phyloP scores from a whole-genome alignment of 2,113 vertebrate genomes.

The Chlamydotis undulata region DNA sequence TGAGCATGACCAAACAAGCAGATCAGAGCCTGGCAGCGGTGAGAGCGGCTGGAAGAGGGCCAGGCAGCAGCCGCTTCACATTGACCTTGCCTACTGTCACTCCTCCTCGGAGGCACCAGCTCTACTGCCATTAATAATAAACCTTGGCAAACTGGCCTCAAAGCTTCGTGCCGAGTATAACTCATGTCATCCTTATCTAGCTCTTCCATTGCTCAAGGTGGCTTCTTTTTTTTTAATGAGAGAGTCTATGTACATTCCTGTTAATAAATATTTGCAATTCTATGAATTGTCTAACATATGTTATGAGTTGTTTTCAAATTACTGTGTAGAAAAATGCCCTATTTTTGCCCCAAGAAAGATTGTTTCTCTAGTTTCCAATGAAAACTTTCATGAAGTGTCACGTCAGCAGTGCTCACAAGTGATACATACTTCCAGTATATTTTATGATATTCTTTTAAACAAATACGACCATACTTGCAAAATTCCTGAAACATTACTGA shows the following conservation, averaged over 20 bases:
- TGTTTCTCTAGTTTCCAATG: neutral
- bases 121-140: neutral
- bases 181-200: neutral
- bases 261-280: neutral
- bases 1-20: accelerated
- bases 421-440: neutral
- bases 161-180: neutral
- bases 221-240: neutral
- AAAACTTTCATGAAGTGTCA: neutral
- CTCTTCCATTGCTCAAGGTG: neutral
- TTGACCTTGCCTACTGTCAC: neutral
- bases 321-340: neutral
- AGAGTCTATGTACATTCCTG: neutral
- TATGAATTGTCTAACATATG: neutral
- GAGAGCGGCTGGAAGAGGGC: neutral
- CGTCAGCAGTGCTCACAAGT: neutral
- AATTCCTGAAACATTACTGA: neutral
- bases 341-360: neutral
- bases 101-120: neutral
- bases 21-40: accelerated
- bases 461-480: neutral
- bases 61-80: neutral
- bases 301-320: neutral
- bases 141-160: neutral
- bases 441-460: neutral